A percentile compares a stretch with the other conserved stretches of the same genome.
phyloP scores from a whole-genome alignment of 2,888 invertebrate species.

The Rotaria sp. region DNA sequence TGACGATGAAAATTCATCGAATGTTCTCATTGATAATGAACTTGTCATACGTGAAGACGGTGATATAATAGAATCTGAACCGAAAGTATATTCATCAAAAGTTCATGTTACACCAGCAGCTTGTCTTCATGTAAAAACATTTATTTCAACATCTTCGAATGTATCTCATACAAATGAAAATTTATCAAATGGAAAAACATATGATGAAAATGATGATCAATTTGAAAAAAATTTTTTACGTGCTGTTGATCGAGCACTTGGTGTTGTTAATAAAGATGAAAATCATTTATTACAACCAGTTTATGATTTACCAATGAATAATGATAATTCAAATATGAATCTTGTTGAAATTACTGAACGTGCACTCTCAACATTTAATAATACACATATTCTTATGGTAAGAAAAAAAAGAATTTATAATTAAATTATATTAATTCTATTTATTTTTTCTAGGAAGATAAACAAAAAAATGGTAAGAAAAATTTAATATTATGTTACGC shows the following conservation, averaged over 20 bases:
- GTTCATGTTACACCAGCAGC: neutral
- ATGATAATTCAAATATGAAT: neutral
- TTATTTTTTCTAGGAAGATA: neutral
- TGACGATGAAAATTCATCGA: neutral
- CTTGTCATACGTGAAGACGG: constrained; percentile 8
- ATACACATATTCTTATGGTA: neutral
- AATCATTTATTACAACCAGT: neutral
- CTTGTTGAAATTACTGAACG: neutral
- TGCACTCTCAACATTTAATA: neutral
- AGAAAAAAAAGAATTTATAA: neutral
- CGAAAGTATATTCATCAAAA: neutral
- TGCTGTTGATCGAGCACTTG: neutral
- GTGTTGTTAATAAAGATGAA: neutral
- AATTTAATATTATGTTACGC: neutral
- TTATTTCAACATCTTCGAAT: neutral
- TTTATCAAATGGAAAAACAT: neutral
- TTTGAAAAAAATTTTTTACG: neutral
- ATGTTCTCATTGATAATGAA: neutral
- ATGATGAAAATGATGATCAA: neutral
- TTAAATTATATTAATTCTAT: too few species aligned
- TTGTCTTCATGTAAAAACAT: neutral
- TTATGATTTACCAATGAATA: neutral
- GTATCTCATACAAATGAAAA: neutral
- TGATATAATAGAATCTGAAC: neutral
- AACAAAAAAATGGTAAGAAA: neutral